Conservation (phyloP, 2,797 vertebrate species). For the Myotis vivesi region DNA sequence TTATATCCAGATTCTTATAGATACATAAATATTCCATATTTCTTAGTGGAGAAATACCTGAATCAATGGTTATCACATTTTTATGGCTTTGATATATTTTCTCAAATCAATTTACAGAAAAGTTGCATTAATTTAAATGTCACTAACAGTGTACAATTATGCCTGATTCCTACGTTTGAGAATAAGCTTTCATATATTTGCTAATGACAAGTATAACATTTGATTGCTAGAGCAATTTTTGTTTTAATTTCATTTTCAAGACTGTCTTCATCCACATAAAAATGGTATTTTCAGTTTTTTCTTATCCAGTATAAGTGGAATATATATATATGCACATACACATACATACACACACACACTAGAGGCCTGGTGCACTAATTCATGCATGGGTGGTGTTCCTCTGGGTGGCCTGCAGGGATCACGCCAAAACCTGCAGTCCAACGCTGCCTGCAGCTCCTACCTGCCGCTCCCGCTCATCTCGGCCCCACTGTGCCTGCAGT, state of each 20-base stretch:
- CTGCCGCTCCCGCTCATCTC: no score
- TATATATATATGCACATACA: not conserved
- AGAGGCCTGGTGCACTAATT: no score
- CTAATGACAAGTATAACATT: not conserved
- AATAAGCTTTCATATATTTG: not conserved
- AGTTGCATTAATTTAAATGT: not conserved
- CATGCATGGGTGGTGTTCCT: no score
- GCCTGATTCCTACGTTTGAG: not conserved
- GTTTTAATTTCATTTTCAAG: not conserved
- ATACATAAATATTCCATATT: not conserved
- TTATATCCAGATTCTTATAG: not conserved
- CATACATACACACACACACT: no score
- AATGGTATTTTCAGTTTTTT: not conserved
- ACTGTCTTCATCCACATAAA: not conserved
- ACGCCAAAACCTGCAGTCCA: no score
- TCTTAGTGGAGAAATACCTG: not conserved
- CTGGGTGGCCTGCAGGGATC: no score
- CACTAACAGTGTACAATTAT: not conserved
- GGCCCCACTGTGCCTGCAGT: no score
- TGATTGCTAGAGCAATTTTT: not conserved
- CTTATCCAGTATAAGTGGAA: not conserved
- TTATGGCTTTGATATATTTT: not conserved
- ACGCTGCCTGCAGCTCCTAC: no score
- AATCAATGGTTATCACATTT: not conserved
- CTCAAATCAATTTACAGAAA: not conserved